These are phyloP conservation scores for Tigriopus japonicus DNA, from an alignment of 1,140 invertebrate species.

Conservation along the genomic window DNA sequence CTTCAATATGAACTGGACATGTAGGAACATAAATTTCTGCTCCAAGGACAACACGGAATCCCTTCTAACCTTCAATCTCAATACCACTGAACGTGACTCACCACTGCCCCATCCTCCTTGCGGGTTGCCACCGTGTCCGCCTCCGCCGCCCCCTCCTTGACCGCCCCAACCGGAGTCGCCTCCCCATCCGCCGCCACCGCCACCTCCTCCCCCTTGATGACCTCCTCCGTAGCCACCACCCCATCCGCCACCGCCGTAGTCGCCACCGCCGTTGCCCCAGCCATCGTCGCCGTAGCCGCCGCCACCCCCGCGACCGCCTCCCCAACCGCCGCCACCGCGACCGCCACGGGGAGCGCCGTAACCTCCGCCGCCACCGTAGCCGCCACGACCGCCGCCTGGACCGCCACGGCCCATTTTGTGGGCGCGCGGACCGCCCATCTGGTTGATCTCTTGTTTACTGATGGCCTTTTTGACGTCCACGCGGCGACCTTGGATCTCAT, in stretches of 20 bases:
- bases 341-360: neutral
- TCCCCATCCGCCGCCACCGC: neutral
- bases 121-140: no score
- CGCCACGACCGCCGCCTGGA: neutral
- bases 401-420: neutral
- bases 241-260: neutral
- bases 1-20: no score
- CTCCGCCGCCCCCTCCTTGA: neutral
- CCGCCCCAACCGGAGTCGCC: neutral
- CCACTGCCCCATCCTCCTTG: no score
- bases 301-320: no score
- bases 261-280: conserved; percentile 12
- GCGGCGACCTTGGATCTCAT: conserved; percentile 29
- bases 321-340: neutral
- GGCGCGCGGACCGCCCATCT: neutral
- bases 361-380: neutral
- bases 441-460: conserved; percentile 18
- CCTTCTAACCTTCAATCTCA: no score
- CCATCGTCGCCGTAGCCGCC: conserved; percentile 1
- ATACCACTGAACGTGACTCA: neutral
- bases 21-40: no score
- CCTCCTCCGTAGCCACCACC: neutral
- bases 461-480: conserved; percentile 21
- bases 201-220: no score
- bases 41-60: no score